Evolutionary conservation across 2,797 vertebrate genomes (phyloP), one percentile per base, ranked within the genome.

Genomic region (Fistularia commersonii): DNA sequence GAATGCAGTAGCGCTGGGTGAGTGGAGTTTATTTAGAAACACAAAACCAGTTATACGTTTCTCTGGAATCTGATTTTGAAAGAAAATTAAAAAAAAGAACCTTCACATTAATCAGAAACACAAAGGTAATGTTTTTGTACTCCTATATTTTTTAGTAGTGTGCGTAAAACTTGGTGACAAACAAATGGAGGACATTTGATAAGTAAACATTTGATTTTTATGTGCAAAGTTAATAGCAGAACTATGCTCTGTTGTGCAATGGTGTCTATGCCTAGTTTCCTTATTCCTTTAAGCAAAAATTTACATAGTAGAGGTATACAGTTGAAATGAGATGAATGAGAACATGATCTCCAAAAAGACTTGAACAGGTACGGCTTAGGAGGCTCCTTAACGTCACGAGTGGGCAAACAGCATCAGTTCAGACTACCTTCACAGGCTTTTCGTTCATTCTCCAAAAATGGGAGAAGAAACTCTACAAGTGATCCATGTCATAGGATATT

Each of bases 11-110:
- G 37, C 31, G 49, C 56, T 59, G 64, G 58, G 79, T 64, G 67
- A 79, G 72, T 67, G 55, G 15, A 76, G 72, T 91, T 91, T 90
- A 89, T 89, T 90, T 58, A 68, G 39, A 77, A 72, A 72, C 77
- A 69, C 57, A 87, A 54, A 77, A 64, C 70, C 57, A 53, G 35
- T 3, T 69, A 66, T 33, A 41, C 52, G 65, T 37, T 6, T 7
- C 34, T 67, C 37, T 54, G 23, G 63, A 49, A 40, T 63, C 10
- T 59, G 15, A 58, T 13, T 23, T 23, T 23, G 23, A 23, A 23
- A 23, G 2, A 23, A 23, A 2, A 2, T 23, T 23, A 2, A 48
- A 48, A 38, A 66, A 64, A 4, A 48, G 9, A 51, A 32, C 8
- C 15, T 72, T 77, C 37, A 83, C 67, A 80, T 54, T 47, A 0